Base-by-base conservation (phyloP, 2,797 vertebrate species). In the Sebastes matsubarae region DNA sequence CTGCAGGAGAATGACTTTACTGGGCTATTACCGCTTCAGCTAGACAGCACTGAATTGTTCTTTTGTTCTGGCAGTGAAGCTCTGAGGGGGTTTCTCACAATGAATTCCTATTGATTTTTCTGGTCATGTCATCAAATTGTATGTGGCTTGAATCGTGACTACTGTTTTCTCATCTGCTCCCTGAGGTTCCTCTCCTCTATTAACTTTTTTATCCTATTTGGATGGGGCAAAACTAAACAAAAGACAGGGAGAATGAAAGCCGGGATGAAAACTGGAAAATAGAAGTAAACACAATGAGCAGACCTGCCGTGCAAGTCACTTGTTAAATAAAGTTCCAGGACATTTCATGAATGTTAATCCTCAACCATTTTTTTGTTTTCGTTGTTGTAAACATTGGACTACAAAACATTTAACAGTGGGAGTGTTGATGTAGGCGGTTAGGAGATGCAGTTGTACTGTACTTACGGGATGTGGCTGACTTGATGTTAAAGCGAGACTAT, bases 91-190 rank as follows among this genome's bases (percentile, higher is more conserved):
- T 81, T 87, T 83, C 84, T 89, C 87, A 84, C 79, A 92, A 91
- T 93, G 85, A 87, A 87, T 91, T 89, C 83, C 42, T 86, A 95
- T 96, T 87, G 94, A 95, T 95, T 95, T 93, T 90, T 84, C 87
- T 83, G 86, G 86, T 94, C 88, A 81, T 93, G 89, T 93, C 86
- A 89, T 91, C 84, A 89, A 84, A 83, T 86, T 84, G 89, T 83
- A 83, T 92, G 92, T 72, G 91, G 89, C 82, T 91, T 71, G 89
- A 89, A 90, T 93, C 59, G 50, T 77, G 88, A 87, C 89, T 67
- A 72, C 81, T 85, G 66, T 93, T 94, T 92, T 90, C 88, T 92
- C 86, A 85, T 90, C 79, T 81, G 83, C 78, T 91, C 90, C 84
- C 76, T 0, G 72, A 90, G 89, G 89, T 81, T 80, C 70, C 83